Evolutionary conservation across 2,797 vertebrate genomes (phyloP).

Genomic region (Clamator glandarius): DNA sequence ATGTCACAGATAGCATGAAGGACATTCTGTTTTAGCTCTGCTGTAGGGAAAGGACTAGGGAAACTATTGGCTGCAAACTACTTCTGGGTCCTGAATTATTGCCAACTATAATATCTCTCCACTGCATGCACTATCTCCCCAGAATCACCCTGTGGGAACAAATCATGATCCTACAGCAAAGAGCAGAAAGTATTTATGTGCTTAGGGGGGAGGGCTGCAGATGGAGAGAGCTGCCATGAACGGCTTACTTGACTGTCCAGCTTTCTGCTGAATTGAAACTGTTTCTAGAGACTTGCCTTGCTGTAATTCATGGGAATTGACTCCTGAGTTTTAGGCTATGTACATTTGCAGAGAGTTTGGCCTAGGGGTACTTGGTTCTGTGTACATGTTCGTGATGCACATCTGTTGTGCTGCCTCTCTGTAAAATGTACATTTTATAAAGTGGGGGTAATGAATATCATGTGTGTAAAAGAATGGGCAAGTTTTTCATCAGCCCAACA

Average conservation of each 20-base stretch:
- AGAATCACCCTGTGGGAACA: not conserved
- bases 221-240: not conserved
- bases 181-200: not conserved
- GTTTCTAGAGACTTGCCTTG: not conserved
- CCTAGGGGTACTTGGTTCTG: not conserved
- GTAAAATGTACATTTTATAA: not conserved
- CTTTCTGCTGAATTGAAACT: not conserved
- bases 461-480: not conserved
- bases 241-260: not conserved
- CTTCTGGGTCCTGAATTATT: not conserved
- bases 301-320: not conserved
- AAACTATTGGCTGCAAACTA: not conserved
- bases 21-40: not conserved
- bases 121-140: not conserved
- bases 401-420: not conserved
- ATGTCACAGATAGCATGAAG: not conserved
- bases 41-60: not conserved
- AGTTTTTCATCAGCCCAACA: not conserved
- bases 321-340: not conserved
- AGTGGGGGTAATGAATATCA: not conserved
- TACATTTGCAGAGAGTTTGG: not conserved
- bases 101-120: not conserved
- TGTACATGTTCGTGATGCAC: not conserved
- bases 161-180: not conserved
- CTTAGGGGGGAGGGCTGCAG: not conserved